phyloP scores from a whole-genome alignment of 2,797 vertebrate species.

The Cynodonichthys magdalenae region DNA sequence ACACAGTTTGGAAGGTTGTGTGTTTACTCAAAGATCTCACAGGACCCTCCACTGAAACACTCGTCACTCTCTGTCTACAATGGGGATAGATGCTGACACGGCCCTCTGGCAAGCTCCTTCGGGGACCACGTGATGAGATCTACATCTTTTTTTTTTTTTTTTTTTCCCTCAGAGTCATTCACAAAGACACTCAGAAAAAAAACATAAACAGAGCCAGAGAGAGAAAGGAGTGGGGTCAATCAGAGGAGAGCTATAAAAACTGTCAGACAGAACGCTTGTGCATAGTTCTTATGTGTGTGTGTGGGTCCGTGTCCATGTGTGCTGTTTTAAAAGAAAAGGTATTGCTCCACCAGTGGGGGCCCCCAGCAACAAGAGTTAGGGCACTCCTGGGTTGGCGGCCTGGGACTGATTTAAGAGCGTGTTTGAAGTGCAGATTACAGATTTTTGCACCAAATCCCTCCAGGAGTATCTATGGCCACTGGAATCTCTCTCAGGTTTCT shows the following conservation, averaged over 20 bases:
- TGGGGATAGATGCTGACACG: slow-evolving; percentile 40
- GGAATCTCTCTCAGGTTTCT: slow-evolving; percentile 87
- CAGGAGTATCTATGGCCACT: slow-evolving; percentile 87
- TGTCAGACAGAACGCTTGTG: slow-evolving; percentile 66
- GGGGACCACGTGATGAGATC: slow-evolving; percentile 51
- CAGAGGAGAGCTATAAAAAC: slow-evolving; percentile 79
- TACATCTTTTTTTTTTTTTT: slow-evolving; percentile 39
- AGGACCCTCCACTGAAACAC: slow-evolving; percentile 60
- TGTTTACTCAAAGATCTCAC: slow-evolving; percentile 82
- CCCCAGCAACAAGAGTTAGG: slow-evolving; percentile 83
- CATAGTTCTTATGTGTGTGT: slow-evolving; percentile 41
- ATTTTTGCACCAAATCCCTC: slow-evolving; percentile 88
- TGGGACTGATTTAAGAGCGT: slow-evolving; percentile 88
- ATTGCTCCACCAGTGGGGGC: slow-evolving; percentile 76
- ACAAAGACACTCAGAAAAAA: slow-evolving; percentile 57
- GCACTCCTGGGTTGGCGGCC: slow-evolving; percentile 82
- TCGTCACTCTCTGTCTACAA: slow-evolving; percentile 68
- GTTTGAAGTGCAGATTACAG: slow-evolving; percentile 89
- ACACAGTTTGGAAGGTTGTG: slow-evolving; percentile 76
- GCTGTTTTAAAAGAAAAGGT: slow-evolving; percentile 77
- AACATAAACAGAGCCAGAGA: slow-evolving; percentile 62
- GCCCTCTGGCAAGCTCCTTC: slow-evolving; percentile 63
- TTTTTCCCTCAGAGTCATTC: slow-evolving; percentile 57
- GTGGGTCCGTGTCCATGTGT: slow-evolving; percentile 25
- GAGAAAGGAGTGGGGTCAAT: slow-evolving; percentile 70